phyloP scores from a whole-genome alignment of 2,888 invertebrate species.

The Apotomis turbidana region DNA sequence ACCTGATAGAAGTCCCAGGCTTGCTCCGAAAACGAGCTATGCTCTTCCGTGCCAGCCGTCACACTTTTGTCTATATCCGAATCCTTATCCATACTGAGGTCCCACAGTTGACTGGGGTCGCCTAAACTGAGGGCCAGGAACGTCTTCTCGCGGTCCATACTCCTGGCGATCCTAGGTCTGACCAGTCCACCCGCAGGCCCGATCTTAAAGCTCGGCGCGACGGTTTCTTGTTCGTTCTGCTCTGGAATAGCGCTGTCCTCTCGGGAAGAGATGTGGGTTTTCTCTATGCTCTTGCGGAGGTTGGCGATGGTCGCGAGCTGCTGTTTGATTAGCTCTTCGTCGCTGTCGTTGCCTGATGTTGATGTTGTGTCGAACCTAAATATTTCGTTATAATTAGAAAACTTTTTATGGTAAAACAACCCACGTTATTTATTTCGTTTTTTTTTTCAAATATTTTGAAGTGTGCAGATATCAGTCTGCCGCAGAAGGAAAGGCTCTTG shows the following conservation, averaged over 20 bases:
- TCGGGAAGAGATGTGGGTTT: constrained; percentile 72
- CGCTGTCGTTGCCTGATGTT: constrained; percentile 87
- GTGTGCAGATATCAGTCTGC: no score
- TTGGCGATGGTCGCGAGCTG: constrained; percentile 71
- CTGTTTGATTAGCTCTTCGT: constrained; percentile 79
- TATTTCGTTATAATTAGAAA: background rate
- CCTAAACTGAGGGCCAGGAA: constrained; percentile 74
- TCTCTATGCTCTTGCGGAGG: constrained; percentile 75
- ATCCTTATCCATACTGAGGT: constrained; percentile 75
- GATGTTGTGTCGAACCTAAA: constrained; percentile 84
- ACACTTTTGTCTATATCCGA: constrained; percentile 84
- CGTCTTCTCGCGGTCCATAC: constrained; percentile 70
- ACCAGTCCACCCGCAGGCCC: constrained; percentile 82
- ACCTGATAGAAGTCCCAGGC: constrained; percentile 98
- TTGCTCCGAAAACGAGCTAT: constrained; percentile 93
- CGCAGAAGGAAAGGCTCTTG: no score
- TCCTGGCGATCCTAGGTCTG: constrained; percentile 68
- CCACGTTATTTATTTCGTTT: no score
- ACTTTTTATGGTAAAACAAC: background rate
- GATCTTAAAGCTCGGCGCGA: constrained; percentile 86
- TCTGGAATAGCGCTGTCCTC: constrained; percentile 75
- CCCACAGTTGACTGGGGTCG: constrained; percentile 75
- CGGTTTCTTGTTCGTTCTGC: constrained; percentile 68
- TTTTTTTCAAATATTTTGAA: no score
- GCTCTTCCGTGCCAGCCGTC: constrained; percentile 87